Percentiles rank a stretch among this genome's conserved stretches.
phyloP scores from a whole-genome alignment of 2,113 vertebrate genomes.

The Eretmochelys imbricata region DNA sequence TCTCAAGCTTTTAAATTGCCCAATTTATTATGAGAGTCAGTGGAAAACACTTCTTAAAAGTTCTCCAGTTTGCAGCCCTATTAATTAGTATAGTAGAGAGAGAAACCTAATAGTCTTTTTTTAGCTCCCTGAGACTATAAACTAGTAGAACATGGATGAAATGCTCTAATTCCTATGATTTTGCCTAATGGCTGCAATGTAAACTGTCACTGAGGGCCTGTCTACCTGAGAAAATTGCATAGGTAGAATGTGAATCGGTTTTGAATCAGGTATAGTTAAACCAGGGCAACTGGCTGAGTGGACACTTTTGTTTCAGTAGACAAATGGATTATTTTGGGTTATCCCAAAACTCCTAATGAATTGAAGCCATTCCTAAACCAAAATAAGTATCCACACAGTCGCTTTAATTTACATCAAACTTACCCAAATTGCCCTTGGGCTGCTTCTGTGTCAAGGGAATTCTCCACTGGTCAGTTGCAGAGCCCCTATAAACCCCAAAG shows the following conservation, averaged over 20 bases:
- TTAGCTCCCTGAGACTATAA: not conserved
- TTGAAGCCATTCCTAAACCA: conserved; percentile 15
- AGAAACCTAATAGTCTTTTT: not conserved
- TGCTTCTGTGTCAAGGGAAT: conserved; percentile 40
- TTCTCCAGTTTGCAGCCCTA: not conserved
- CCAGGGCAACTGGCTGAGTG: rapidly evolving
- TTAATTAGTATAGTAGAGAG: not conserved
- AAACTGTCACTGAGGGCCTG: not conserved
- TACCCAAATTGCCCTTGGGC: conserved; percentile 3
- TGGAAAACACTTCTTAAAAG: not conserved
- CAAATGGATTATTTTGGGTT: not conserved
- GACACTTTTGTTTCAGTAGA: not conserved
- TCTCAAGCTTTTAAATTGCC: not conserved
- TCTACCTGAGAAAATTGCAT: not conserved
- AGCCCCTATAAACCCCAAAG: not conserved
- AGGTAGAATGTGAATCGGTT: not conserved
- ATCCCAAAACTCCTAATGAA: not conserved
- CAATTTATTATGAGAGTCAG: not conserved
- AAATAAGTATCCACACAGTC: not conserved
- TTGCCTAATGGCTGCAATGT: not conserved
- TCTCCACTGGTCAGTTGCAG: not conserved
- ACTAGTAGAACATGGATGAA: not conserved
- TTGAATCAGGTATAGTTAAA: not conserved
- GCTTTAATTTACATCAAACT: conserved; percentile 24
- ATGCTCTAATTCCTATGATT: not conserved